Percentiles rank a stretch among this genome's conserved stretches.
phyloP scores from a whole-genome alignment of 2,113 vertebrate species.

The Collichthys lucidus region DNA sequence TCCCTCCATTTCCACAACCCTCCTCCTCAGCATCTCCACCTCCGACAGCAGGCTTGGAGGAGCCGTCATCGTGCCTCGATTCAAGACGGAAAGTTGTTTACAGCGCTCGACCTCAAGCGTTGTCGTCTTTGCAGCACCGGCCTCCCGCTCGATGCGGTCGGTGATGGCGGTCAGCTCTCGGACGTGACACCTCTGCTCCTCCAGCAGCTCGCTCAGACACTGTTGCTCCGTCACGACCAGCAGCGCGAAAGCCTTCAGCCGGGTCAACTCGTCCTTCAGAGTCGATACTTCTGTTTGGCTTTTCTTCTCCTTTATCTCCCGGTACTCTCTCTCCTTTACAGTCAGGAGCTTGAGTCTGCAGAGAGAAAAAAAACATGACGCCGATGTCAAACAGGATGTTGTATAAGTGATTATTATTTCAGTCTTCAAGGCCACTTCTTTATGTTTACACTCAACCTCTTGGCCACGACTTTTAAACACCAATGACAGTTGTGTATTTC shows the following conservation, averaged over 20 bases:
- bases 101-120: conserved; percentile 84
- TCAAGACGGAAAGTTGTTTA: conserved; percentile 76
- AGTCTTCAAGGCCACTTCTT: conserved; percentile 7
- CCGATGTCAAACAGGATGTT: conserved; percentile 31
- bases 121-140: conserved; percentile 82
- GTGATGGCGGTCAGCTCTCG: conserved; percentile 85
- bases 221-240: conserved; percentile 93
- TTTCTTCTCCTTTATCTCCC: conserved; percentile 87
- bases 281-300: conserved; percentile 83
- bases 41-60: conserved; percentile 87
- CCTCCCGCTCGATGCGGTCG: conserved; percentile 83
- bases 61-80: conserved; percentile 87
- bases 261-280: conserved; percentile 89
- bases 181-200: conserved; percentile 85
- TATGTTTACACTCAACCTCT: conserved; percentile 39
- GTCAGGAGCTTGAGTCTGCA: conserved; percentile 90
- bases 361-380: conserved; percentile 62
- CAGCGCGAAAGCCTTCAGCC: conserved; percentile 91
- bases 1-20: conserved; percentile 95
- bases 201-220: conserved; percentile 86
- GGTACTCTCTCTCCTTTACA: conserved; percentile 87
- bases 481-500: conserved; percentile 49
- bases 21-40: conserved; percentile 92
- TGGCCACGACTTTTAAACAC: conserved; percentile 38
- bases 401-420: conserved; percentile 28